Evolutionary conservation across 2,888 invertebrate genomes (phyloP), one percentile per base, ranked within the genome.

Genomic region (Pammene aurita): DNA sequence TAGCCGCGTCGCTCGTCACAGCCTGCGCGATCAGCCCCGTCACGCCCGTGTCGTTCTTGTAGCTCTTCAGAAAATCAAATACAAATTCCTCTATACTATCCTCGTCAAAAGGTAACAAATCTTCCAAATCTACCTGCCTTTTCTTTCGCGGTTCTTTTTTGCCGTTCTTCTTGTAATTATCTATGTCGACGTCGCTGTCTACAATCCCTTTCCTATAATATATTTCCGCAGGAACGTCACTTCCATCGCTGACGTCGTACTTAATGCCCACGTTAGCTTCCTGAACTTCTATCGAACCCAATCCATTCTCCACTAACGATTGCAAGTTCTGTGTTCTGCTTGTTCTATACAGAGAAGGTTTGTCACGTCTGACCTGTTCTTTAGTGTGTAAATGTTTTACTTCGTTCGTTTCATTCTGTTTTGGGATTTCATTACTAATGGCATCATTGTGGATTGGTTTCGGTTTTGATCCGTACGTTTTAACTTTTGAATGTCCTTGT

Each of bases 401-500:
- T 77, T 90, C 89, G 72, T 89, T 93, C 41, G 93, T 92, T 79
- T 93, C 92, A 70, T 90, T 88, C 6, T 84, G 85, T 72, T 91
- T 92, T 11, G 89, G 82, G 72, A 94, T 93, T 79, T 94, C 94
- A 75, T 94, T 94, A 64, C 74, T 81, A 14, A 77, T 77, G 0
- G 79, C 76, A 52, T 84, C 80, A 70, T 89, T 87, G 38, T 90
- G 88, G 5, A 82, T 79, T 42, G 80, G 70, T 76, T 86, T 87
- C 68, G 93, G 93, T 72, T 93, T 93, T 0, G 96, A 95, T 13
- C 96, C 95, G 79, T 97, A 97, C 0, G 96, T 96, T 88, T 96
- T 96, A 0, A 97, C 96, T 88, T 96, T 96, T 0, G 96, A 96
- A 83, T 97, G 96, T 0, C 96, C 96, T 84, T 97, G 96, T 76